A percentile compares a stretch with the other conserved stretches of the same genome.
These are phyloP conservation scores for Centrocercus urophasianus DNA, from an alignment of 2,113 vertebrate genomes.

Conservation along the genomic window DNA sequence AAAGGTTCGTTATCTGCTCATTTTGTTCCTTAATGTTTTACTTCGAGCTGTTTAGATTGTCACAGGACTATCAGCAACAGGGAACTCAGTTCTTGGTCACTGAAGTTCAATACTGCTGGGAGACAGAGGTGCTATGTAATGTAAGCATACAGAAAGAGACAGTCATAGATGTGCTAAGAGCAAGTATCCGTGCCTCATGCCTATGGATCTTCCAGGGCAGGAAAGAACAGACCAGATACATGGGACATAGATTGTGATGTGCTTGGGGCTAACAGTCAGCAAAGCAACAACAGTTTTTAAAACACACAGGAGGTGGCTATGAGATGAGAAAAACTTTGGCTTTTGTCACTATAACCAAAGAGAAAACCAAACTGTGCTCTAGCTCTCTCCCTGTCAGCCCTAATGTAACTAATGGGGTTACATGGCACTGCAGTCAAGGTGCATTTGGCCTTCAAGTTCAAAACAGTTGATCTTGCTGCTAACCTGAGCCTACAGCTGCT, in stretches of 20 bases:
- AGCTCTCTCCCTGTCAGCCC: neutral
- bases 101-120: fast-evolving
- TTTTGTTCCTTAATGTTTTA: neutral
- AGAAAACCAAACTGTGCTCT: neutral
- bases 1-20: neutral
- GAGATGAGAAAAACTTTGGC: neutral
- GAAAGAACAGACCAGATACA: neutral
- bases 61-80: neutral
- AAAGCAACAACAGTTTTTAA: neutral
- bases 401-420: neutral
- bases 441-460: neutral
- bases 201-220: neutral
- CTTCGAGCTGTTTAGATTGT: neutral
- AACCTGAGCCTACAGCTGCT: neutral
- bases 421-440: neutral
- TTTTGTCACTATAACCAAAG: neutral
- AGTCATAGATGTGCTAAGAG: neutral
- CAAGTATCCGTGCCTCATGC: neutral
- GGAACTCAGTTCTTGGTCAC: neutral
- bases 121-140: neutral
- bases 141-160: neutral
- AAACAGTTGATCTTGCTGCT: neutral
- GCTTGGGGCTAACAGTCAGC: neutral
- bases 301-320: neutral
- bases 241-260: neutral